Conservation (phyloP, 2,113 vertebrate genomes). For the Triplophysa siluroides region DNA sequence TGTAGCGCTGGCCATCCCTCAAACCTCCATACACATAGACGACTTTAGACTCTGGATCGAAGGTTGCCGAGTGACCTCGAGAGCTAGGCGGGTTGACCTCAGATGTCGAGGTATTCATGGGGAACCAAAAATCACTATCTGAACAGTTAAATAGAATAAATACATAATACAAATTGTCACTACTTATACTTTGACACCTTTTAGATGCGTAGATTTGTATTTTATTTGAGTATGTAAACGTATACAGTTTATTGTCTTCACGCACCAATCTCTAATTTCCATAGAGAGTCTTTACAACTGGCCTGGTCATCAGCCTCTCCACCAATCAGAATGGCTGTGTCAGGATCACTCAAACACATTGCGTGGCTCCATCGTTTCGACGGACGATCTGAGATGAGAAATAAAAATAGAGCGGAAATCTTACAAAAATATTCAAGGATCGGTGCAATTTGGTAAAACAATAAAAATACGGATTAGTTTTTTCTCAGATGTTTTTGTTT, state of each 20-base stretch:
- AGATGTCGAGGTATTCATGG: constrained; percentile 70
- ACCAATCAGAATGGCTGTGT: constrained; percentile 83
- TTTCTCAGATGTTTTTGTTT: too few species aligned
- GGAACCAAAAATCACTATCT: constrained; percentile 87
- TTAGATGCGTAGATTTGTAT: not conserved
- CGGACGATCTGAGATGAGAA: constrained; percentile 68
- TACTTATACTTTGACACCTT: too few species aligned
- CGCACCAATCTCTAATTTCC: constrained; percentile 87
- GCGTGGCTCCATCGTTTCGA: constrained; percentile 81
- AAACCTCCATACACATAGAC: constrained; percentile 84
- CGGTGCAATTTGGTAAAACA: not conserved
- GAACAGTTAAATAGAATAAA: constrained; percentile 7
- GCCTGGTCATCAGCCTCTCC: constrained; percentile 75
- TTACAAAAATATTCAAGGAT: constrained; percentile 13
- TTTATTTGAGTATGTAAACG: not conserved
- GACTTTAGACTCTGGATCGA: constrained; percentile 80
- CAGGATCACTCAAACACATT: constrained; percentile 82
- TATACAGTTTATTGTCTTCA: not conserved
- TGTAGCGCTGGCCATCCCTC: constrained; percentile 72
- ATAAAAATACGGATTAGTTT: not conserved
- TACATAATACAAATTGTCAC: not conserved
- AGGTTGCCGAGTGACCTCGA: constrained; percentile 83
- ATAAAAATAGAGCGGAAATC: not conserved
- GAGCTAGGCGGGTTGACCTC: constrained; percentile 65
- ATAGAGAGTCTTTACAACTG: constrained; percentile 77